Base-by-base conservation (phyloP, 1,140 invertebrate genomes). In the Drosophila nebulosa region DNA sequence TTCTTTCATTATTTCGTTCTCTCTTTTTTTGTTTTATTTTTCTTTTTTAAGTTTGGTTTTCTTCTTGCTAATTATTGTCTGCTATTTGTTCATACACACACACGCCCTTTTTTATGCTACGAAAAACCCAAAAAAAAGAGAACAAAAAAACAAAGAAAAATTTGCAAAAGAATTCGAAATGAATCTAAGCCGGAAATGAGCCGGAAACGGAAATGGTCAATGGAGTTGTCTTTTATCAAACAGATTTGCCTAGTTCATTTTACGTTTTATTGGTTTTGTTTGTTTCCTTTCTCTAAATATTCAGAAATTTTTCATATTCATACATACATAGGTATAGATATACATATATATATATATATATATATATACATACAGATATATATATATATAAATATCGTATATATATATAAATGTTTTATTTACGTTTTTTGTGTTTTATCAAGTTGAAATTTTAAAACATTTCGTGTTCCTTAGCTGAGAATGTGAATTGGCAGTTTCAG, bases 11-110 rank as follows among this genome's bases (percentile, higher is more conserved):
- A n/a, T 36, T 21, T 46, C 0, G 2, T 42, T 42, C 9, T 42
- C 10, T 16, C 2, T 46, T 46, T 46, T 21, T 6, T 18, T 42
- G n/a, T 46, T 10, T 18, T 3, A 10, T 46, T 21, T 10, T 46
- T 21, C 21, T 10, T 42, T 42, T 18, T 18, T 9, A 7, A 63
- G 66, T 46, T 21, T 18, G 16, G 7, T 66, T 67, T 65, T 67
- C 64, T 69, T 61, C 69, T 74, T 72, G 77, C 79, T 89, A 89
- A 89, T 89, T 89, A 89, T 89, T 89, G 85, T 89, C 85, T 89
- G 86, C 85, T 86, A 86, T 88, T 88, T 86, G 79, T 88, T 81
- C 74, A 78, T 78, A 86, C 81, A 73, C 74, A 61, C 69, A 79
- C 75, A 77, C 70, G 77, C 60, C 68, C 77, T 64, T 68, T 64